Evolutionary conservation across 2,888 invertebrate species (phyloP).

Genomic region (Apotomis betuletana): DNA sequence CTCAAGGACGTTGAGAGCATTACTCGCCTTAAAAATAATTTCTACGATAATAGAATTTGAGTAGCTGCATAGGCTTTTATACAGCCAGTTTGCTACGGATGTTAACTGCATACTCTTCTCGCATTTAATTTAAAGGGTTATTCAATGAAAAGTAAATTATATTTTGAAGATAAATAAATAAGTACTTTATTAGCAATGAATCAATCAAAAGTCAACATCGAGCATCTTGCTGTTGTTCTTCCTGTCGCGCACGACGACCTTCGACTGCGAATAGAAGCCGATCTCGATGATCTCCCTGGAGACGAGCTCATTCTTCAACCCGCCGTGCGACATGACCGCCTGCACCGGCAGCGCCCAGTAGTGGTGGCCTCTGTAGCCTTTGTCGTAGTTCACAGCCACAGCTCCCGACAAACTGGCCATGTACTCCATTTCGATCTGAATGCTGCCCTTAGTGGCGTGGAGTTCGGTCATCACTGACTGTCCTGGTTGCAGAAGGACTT

Average conservation of each 20-base stretch:
- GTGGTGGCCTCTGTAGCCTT: conserved; percentile 47
- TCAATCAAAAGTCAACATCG: conserved; percentile 11
- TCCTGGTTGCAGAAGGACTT: conserved; percentile 50
- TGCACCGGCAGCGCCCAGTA: conserved; percentile 48
- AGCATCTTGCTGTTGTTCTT: conserved; percentile 6
- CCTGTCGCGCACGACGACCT: conserved; percentile 25
- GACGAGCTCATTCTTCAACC: conserved; percentile 28
- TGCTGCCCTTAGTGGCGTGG: conserved; percentile 48
- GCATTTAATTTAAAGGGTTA: not conserved
- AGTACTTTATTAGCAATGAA: conserved; percentile 10
- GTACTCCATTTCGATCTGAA: conserved; percentile 50
- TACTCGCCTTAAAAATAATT: too few relatives aligned
- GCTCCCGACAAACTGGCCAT: conserved; percentile 47
- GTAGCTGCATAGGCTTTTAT: too few relatives aligned
- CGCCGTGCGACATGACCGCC: conserved; percentile 45
- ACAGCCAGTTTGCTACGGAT: too few relatives aligned
- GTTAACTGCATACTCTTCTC: too few relatives aligned
- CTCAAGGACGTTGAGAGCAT: too few relatives aligned
- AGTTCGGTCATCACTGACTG: conserved; percentile 52
- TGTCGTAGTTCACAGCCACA: conserved; percentile 47
- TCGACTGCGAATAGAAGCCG: conserved; percentile 31
- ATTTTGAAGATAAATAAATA: not conserved
- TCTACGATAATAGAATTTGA: too few relatives aligned
- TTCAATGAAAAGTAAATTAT: not conserved
- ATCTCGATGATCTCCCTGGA: conserved; percentile 36